Base-by-base conservation (phyloP, 2,888 invertebrate species). In the Drosophila eohydei region DNA sequence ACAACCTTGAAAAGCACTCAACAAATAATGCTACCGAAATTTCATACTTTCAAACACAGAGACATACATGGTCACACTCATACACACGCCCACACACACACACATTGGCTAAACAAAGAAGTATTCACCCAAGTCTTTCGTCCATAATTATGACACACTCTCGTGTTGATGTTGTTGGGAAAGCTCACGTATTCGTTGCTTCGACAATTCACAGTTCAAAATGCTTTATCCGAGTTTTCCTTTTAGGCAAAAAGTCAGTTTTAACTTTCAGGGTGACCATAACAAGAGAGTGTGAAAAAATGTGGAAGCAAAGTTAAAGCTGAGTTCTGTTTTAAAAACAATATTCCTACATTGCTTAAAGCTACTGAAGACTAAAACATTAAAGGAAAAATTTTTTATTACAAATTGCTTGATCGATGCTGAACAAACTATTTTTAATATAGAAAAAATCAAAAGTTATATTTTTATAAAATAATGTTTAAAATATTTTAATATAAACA, bases 1-100 rank as follows among this genome's bases (percentile, higher is more conserved):
- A 41, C 63, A 83, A 78, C 89, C 83, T 86, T 84, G 83, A 88
- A 80, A 78, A 76, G 89, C 83, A 88, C 83, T 84, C 83, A 84
- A 74, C 78, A 88, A 71, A 86, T 80, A 86, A 75, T 64, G 46
- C 58, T 30, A 41, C 46, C 48, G 4, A 59, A 54, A 41, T 34
- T 51, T 26, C 64, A 44, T 51, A 58, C 30, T 46, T 32, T 2
- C 46, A 41, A 14, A 58, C 3, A 8, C 14, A 44, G 26, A 14
- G 26, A 28, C 4, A 28, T 28, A 9, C 46, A 46, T 16, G 16
- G 8, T 3, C n/a, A 41, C 8, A 41, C 1, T 8, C 28, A 28
- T 32, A 46, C n/a, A 30, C 36, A 32, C 26, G 28, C n/a, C 26
- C 28, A 28, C 26, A 34, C 41, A 32, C 26, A 3, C 48, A 38